Base-by-base conservation (phyloP, 1,140 invertebrate genomes). In the Phenacoccus solenopsis region DNA sequence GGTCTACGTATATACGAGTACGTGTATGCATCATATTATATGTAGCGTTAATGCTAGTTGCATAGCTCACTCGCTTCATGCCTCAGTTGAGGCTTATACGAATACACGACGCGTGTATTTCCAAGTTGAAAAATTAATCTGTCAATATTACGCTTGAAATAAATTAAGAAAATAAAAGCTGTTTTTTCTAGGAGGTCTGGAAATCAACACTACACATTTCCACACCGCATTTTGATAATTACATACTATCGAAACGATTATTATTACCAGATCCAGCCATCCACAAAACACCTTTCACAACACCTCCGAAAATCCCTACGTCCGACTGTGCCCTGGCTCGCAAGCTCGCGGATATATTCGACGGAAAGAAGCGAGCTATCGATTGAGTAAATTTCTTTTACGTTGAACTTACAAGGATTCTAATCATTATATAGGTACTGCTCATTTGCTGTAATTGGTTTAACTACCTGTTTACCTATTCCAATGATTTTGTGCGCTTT, bases 151-250 rank as follows among this genome's bases (percentile, higher is more conserved):
- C 38, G 5, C 20, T 49, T 16, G 38, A 49, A 49, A 49, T 16
- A 16, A 49, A 49, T 16, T 13, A 32, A 10, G 16, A 49, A 49
- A 49, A 49, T 4, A 10, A n/a, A 16, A 9, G 38, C 38, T n/a
- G 38, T 49, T 4, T 49, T 49, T 49, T 49, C 38, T 49, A 16
- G 38, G 38, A 49, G 38, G 38, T 49, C 38, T 49, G 38, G 38
- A 49, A 49, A 49, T 49, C 38, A 49, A 49, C 38, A 49, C 38
- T n/a, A n/a, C n/a, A n/a, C n/a, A 49, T 49, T 49, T 49, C 38
- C 16, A 49, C 38, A n/a, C 38, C 20, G 38, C 38, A n/a, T 49
- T 49, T 49, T 49, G 5, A 49, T 49, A 49, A 49, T 49, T 49
- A 49, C 16, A 49, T 49, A 49, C 16, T 16, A 49, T 49, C 38